Base-by-base conservation (phyloP, 2,888 invertebrate species). In the Tachina fera region DNA sequence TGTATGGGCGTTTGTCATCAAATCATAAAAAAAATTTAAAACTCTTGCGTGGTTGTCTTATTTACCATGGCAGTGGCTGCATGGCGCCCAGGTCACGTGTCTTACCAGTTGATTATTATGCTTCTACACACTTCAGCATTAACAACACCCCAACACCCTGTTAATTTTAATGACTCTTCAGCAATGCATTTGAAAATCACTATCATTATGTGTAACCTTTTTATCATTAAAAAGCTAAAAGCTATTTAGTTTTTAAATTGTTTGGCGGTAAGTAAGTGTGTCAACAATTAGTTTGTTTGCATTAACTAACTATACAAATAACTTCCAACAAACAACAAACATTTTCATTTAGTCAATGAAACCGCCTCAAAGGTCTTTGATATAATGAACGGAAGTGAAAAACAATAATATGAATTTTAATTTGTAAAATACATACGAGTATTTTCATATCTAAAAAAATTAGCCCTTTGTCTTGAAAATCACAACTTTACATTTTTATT, bases 221-320 rank as follows among this genome's bases (percentile, higher is more conserved):
- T 53, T 56, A 14, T 3, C n/a, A n/a, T 63, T 5, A 41, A 61
- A 6, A 58, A 47, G 9, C 9, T n/a, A 72, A 76, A 72, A 60
- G 45, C 45, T 47, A 81, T 43, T 70, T 70, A 53, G 16, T 65
- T 61, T 67, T 51, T 16, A 51, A 67, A 67, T 53, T 68, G 41
- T 47, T 58, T 39, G 58, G 14, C 70, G 68, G 51, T 61, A 76
- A 67, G 31, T 31, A 31, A 63, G 71, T 79, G 79, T 82, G 86
- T 76, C 72, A 71, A 16, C 85, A 79, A 82, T 83, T 82, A 86
- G 75, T 82, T 83, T 71, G 45, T 77, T 71, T 74, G 56, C 49
- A 43, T 31, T 60, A 41, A 43, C n/a, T n/a, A n/a, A 68, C 11
- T 9, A 78, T 1, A 31, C 31, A 31, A 70, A 65, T 22, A 79